These are phyloP conservation scores for Conchocele bisecta DNA, from an alignment of 2,888 invertebrate genomes.

Conservation along the genomic window DNA sequence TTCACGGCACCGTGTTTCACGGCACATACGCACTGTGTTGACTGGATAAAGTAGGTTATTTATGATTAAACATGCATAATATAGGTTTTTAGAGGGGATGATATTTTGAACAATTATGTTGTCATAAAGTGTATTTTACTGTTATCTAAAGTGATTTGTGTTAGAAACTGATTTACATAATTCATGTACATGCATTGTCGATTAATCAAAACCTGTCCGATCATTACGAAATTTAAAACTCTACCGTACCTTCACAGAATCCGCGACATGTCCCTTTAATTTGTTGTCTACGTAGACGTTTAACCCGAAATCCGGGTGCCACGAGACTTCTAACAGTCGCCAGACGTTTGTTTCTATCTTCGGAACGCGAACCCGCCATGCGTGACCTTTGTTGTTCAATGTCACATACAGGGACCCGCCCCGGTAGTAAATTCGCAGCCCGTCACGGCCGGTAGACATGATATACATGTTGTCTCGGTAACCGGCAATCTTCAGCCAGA, in stretches of 20 bases:
- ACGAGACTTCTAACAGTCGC: conserved; percentile 79
- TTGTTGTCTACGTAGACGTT: conserved; percentile 72
- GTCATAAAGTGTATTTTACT: too few species aligned
- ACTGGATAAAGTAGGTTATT: too few species aligned
- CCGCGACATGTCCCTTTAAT: conserved; percentile 50
- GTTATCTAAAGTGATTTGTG: too few species aligned
- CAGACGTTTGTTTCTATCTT: conserved; percentile 66
- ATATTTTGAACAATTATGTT: too few species aligned
- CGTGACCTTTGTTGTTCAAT: conserved; percentile 58
- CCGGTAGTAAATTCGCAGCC: conserved; percentile 74
- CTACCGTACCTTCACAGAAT: conserved; percentile 10
- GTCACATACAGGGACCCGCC: conserved; percentile 70
- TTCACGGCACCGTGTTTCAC: too few species aligned
- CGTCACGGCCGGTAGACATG: conserved; percentile 73
- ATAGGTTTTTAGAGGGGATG: too few species aligned
- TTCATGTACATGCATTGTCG: too few species aligned
- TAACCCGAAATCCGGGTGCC: conserved; percentile 75
- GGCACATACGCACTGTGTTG: too few species aligned
- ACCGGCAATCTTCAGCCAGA: conserved; percentile 75
- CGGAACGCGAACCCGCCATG: conserved; percentile 64
- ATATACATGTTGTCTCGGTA: conserved; percentile 77
- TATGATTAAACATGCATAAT: too few species aligned
- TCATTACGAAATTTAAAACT: too few species aligned
- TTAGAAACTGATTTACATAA: too few species aligned
- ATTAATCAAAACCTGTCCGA: too few species aligned